Base-by-base conservation (phyloP, 2,888 invertebrate genomes). In the Drosophila tanythrix region DNA sequence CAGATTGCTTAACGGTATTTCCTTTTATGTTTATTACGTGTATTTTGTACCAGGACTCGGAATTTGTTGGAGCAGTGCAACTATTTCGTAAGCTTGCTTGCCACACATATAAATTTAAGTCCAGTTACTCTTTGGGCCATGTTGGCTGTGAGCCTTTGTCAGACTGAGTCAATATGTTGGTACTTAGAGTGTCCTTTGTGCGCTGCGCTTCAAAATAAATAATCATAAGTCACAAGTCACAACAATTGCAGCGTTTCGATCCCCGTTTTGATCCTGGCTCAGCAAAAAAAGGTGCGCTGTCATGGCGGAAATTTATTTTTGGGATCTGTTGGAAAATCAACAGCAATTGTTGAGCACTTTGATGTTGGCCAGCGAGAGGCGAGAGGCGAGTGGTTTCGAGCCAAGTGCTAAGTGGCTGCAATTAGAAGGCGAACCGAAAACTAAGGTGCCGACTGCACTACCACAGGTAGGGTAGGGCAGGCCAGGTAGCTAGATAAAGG, bases 331-430 rank as follows among this genome's bases (percentile, higher is more conserved):
- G 70, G 57, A 75, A 74, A 90, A 83, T 83, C 86, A 88, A 86
- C 86, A 79, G 75, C 86, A 86, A 90, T 86, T 82, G 81, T 81
- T 85, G 69, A 29, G 63, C 61, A 61, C 66, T 74, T 57, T 66
- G 66, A 64, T 55, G 57, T 58, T 33, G 67, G 64, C 36, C 60
- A 40, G 15, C 38, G 8, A n/a, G 55, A 11, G 29, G 46, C 62
- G 18, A n/a, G 55, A 7, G 21, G 40, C 58, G 50, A 29, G 18
- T 11, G 43, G 43, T 15, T 70, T 51, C 21, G 27, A 52, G 70
- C 70, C 74, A 79, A 88, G 89, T 90, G 87, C 87, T 85, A 85
- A 85, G 90, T 90, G 89, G 77, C 67, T 90, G 82, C 87, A 87
- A 87, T 87, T 87, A 89, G 89, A 90, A 73, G 80, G 68, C 60